Conservation (phyloP, 1,140 invertebrate species). For the Pseudomyrmex dendroicus region DNA sequence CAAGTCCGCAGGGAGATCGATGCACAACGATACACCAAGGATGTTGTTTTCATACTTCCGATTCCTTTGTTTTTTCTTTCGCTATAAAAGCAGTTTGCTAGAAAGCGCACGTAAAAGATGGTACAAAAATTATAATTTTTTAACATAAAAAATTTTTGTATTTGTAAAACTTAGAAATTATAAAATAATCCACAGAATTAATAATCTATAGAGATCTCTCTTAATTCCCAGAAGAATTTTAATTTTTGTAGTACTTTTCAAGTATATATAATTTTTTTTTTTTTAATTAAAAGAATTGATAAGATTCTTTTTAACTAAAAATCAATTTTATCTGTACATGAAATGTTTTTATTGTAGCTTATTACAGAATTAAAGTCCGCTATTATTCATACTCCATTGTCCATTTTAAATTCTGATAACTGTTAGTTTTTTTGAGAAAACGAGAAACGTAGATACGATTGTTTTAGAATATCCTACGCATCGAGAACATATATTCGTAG, state of each 20-base stretch:
- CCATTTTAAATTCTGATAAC: neutral
- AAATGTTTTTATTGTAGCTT: neutral
- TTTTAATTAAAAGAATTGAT: too few species aligned
- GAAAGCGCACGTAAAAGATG: slow-evolving; percentile 11
- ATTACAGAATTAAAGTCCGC: neutral
- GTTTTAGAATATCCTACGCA: slow-evolving; percentile 8
- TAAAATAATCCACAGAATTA: neutral
- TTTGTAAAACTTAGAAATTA: neutral
- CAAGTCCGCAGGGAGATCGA: slow-evolving; percentile 55
- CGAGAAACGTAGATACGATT: neutral
- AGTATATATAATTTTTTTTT: too few species aligned
- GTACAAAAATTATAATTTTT: slow-evolving; percentile 19
- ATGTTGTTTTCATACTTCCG: slow-evolving; percentile 51
- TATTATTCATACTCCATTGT: neutral
- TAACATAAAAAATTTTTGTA: neutral
- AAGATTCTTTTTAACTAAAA: neutral
- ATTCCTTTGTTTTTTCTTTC: slow-evolving; percentile 30
- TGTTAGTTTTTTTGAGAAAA: neutral
- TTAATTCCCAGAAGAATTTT: too few species aligned
- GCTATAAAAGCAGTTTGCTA: slow-evolving; percentile 32
- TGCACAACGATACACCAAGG: slow-evolving; percentile 47
- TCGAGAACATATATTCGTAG: neutral
- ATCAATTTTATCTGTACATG: neutral
- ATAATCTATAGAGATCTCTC: too few species aligned
- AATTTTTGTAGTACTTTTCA: too few species aligned